Conservation (phyloP, 1,140 invertebrate species). For the Phymastichus coffea region DNA sequence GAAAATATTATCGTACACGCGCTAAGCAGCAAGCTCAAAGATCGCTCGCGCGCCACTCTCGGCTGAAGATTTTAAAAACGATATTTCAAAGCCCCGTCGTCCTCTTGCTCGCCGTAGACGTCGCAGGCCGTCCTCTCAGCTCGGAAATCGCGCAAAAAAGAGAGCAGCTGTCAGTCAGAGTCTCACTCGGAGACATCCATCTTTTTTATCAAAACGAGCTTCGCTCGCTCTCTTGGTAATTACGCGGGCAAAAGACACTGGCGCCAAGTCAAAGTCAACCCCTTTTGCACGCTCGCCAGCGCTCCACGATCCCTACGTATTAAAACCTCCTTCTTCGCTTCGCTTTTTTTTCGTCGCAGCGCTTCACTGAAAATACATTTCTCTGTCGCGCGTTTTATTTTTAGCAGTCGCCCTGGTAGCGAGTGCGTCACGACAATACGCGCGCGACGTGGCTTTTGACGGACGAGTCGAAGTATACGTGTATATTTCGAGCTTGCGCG, state of each 20-base stretch:
- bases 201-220: slow-evolving; percentile 26
- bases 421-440: neutral
- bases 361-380: slow-evolving; percentile 27
- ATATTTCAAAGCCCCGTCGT: slow-evolving; percentile 5
- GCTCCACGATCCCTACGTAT: slow-evolving; percentile 19
- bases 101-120: neutral
- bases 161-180: slow-evolving; percentile 21
- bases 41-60: too few relatives aligned
- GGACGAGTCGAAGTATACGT: slow-evolving; percentile 28
- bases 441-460: slow-evolving; percentile 19
- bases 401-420: slow-evolving; percentile 1
- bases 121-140: too few relatives aligned
- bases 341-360: neutral
- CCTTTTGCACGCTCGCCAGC: slow-evolving; percentile 7
- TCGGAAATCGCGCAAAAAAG: neutral
- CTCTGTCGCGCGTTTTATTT: slow-evolving; percentile 24
- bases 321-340: slow-evolving; percentile 20
- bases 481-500: slow-evolving; percentile 39
- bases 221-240: too few relatives aligned
- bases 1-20: neutral
- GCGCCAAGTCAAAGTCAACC: slow-evolving; percentile 25
- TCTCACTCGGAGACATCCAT: slow-evolving; percentile 22
- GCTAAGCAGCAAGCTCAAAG: neutral
- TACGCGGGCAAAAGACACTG: slow-evolving; percentile 22
- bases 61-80: slow-evolving; percentile 17